Evolutionary conservation across 2,797 vertebrate genomes (phyloP).

Genomic region (Rhynchotus rufescens): DNA sequence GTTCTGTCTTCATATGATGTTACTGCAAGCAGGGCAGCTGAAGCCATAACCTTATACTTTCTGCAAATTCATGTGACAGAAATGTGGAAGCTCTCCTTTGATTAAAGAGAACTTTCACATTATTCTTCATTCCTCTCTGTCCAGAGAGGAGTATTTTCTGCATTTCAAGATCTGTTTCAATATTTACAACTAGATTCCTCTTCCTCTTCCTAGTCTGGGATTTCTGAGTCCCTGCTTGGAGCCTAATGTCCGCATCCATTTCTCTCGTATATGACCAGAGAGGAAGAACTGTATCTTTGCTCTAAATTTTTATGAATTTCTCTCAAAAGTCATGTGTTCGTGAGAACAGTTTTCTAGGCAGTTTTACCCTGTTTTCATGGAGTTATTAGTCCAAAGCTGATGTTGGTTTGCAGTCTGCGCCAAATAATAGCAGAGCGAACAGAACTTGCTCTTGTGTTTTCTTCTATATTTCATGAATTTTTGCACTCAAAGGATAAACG

Average conservation of each 20-base stretch:
- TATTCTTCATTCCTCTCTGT: constrained; percentile 6
- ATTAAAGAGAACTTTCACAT: constrained; percentile 48
- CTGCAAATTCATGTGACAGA: constrained; percentile 50
- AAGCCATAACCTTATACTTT: constrained; percentile 38
- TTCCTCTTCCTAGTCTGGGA: background rate
- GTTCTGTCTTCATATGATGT: constrained; percentile 52
- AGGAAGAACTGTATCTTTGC: background rate
- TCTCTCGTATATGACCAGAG: background rate
- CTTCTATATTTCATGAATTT: background rate
- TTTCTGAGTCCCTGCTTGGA: background rate
- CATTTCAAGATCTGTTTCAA: background rate
- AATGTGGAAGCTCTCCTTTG: constrained; percentile 30
- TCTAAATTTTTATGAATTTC: background rate
- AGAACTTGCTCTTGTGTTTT: background rate
- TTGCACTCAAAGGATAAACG: background rate
- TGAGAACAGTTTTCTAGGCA: background rate
- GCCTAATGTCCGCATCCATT: background rate
- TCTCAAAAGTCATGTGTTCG: background rate
- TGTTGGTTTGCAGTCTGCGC: background rate
- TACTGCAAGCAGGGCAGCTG: constrained; percentile 32
- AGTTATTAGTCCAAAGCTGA: background rate
- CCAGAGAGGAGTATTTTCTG: background rate
- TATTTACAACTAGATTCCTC: background rate
- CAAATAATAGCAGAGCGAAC: background rate
- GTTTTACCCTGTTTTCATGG: background rate